A percentile compares a stretch with the other conserved stretches of the same genome.
Evolutionary conservation across 2,113 vertebrate genomes (phyloP).

Genomic region (Fregetta grallaria): DNA sequence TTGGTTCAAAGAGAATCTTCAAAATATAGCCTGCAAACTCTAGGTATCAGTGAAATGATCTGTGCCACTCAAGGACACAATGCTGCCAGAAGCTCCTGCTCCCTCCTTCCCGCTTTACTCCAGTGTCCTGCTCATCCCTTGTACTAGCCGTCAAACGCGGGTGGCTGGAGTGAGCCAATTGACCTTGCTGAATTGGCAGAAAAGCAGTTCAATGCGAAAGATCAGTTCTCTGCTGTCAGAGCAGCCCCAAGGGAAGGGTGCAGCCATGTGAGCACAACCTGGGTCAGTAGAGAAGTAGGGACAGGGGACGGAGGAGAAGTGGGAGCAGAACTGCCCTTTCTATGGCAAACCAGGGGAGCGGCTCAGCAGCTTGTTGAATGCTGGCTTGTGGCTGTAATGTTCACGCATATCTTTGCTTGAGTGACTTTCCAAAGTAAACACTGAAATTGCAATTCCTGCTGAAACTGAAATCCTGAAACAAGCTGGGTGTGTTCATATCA

Average conservation of each 20-base stretch:
- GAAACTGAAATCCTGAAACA: neutral
- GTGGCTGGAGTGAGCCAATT: neutral
- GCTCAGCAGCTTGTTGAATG: neutral
- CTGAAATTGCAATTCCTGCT: neutral
- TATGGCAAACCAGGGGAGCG: neutral
- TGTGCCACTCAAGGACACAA: neutral
- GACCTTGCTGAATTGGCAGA: neutral
- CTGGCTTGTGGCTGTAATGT: neutral
- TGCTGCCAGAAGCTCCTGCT: neutral
- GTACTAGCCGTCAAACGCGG: neutral
- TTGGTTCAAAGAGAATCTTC: neutral
- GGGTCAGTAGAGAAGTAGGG: neutral
- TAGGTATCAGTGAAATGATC: neutral
- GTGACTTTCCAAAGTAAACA: neutral
- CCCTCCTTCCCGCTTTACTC: neutral
- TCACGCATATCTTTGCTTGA: rapidly evolving
- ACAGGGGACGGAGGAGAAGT: neutral
- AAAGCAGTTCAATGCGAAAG: neutral
- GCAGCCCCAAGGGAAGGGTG: neutral
- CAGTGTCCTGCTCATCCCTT: neutral
- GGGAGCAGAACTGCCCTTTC: neutral
- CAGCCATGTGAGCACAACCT: neutral
- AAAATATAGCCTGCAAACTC: neutral
- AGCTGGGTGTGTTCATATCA: neutral
- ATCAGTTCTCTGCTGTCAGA: neutral